Base-by-base conservation (phyloP, 2,113 vertebrate species). In the Ariopsis seemanni region DNA sequence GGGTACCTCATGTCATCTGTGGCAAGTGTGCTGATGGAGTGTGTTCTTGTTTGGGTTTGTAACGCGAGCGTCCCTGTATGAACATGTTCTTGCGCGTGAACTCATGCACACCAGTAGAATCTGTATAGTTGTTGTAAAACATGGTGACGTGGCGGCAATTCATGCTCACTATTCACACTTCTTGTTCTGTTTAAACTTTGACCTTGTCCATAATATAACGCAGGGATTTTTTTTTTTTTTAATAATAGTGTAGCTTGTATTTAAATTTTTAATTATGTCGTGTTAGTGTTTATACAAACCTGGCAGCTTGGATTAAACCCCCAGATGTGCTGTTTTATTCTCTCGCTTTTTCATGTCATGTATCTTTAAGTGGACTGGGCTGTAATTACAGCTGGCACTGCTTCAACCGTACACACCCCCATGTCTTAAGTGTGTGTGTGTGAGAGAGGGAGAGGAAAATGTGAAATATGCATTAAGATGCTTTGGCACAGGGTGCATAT, bases 21-120 rank as follows among this genome's bases (percentile, higher is more conserved):
- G 0, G 12, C 8, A 62, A 62, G 30, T 34, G 27, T 48, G 80
- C 58, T 48, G 9, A 42, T 22, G 79, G 30, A 5, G 10, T 42
- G 25, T 22, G 34, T 82, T 25, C 14, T 48, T 60, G 79, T 81
- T 81, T 58, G 78, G 34, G 79, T 81, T 81, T 58, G 78, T 34
- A 58, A 30, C 0, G 25, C 12, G 58, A 25, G 58, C 6, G 20
- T 82, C 8, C 3, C 30, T 60, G 79, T 81, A 11, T 5, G 18
- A 62, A 22, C 17, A 22, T 18, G 25, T 80, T 17, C 22, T 78
- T 11, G 75, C n/a, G 10, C 7, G 1, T 17, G 25, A 8, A 7
- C 18, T 77, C 11, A 0, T n/a, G 77, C 25, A 57, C 55, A 34
- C 14, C 5, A 50, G 72, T 18, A 34, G 2, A 80, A 57, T 42